These are phyloP conservation scores for Petrocephalus schoutedeni DNA, from an alignment of 2,797 vertebrate genomes.

Conservation along the genomic window DNA sequence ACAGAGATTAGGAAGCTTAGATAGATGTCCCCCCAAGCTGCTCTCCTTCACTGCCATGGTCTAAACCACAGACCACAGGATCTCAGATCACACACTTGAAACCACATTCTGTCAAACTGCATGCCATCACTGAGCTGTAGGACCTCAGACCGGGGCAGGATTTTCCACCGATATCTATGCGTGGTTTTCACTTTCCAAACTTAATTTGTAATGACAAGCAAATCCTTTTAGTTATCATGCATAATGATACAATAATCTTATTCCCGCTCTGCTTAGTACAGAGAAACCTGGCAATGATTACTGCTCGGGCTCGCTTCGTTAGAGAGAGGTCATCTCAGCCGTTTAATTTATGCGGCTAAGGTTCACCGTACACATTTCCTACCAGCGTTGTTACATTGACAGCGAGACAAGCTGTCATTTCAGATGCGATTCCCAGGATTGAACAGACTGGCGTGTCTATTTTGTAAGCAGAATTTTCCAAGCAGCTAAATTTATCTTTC, in stretches of 20 bases:
- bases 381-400: not conserved
- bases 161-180: not conserved
- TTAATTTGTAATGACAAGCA: not conserved
- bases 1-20: not conserved
- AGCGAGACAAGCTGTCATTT: not conserved
- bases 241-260: not conserved
- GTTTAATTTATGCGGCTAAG: not conserved
- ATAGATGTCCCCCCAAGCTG: not conserved
- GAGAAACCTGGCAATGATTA: not conserved
- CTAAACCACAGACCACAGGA: not conserved
- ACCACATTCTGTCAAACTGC: not conserved
- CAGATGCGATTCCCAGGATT: not conserved
- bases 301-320: not conserved
- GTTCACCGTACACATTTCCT: not conserved
- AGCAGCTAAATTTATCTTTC: not conserved
- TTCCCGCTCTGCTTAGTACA: not conserved
- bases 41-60: not conserved
- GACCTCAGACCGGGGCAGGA: not conserved
- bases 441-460: not conserved
- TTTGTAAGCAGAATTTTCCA: not conserved
- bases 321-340: not conserved
- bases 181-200: not conserved
- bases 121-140: not conserved
- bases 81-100: not conserved
- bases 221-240: not conserved